Evolutionary conservation across 2,888 invertebrate species (phyloP).

Genomic region (Leptinotarsa rubiginosa): DNA sequence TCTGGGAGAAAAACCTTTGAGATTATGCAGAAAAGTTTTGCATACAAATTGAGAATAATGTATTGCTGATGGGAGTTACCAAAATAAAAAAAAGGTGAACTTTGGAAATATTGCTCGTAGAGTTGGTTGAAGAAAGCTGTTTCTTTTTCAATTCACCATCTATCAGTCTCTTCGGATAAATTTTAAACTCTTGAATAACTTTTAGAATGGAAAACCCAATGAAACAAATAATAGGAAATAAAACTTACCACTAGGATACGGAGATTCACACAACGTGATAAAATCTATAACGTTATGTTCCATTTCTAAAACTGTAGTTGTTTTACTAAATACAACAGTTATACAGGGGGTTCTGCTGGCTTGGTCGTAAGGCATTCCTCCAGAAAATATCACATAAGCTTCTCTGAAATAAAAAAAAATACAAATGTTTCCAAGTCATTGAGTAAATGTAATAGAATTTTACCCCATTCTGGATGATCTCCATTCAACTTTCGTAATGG

Average conservation of each 20-base stretch:
- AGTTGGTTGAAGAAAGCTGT: too few species aligned
- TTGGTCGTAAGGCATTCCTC: constrained; percentile 92
- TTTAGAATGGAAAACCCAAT: too few species aligned
- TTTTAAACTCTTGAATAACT: too few species aligned
- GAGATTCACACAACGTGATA: constrained; percentile 94
- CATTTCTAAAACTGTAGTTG: constrained; percentile 98
- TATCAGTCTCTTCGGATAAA: too few species aligned
- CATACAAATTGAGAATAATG: too few species aligned
- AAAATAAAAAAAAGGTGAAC: too few species aligned
- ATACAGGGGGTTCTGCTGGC: constrained; percentile 92
- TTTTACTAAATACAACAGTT: constrained; percentile 95
- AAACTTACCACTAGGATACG: constrained; percentile 87
- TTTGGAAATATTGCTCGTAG: too few species aligned
- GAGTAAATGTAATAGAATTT: constrained; percentile 55
- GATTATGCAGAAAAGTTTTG: too few species aligned
- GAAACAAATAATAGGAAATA: background rate
- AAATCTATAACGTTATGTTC: constrained; percentile 98
- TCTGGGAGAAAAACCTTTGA: too few species aligned
- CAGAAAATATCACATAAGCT: constrained; percentile 95
- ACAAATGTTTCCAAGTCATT: constrained; percentile 8
- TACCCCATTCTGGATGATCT: constrained; percentile 88
- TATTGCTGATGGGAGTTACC: too few species aligned
- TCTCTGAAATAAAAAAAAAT: constrained; percentile 72
- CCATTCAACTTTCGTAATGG: constrained; percentile 96
- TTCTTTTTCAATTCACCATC: too few species aligned